Evolutionary conservation across 2,888 invertebrate genomes (phyloP), one percentile per base, ranked within the genome.

Genomic region (Habrosyne pyritoides): DNA sequence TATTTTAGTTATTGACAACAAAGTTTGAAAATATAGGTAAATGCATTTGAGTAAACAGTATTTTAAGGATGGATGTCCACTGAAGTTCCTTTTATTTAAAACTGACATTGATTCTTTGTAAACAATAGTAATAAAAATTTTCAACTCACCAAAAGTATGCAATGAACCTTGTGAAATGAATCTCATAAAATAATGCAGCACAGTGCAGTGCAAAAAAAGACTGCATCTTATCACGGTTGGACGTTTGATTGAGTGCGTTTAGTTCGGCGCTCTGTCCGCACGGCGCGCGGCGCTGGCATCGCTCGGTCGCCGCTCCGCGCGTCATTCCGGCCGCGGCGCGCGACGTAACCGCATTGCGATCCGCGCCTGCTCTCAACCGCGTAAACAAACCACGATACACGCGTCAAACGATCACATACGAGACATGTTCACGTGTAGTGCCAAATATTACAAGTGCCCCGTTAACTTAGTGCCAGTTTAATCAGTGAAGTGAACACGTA

Each of bases 241-340:
- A 75, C 74, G 82, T 83, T 75, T 87, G 88, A 87, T 84, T 82
- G 89, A 86, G 83, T 78, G 70, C 61, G 66, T 48, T 60, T 83
- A 79, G 82, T 82, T 75, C 78, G 50, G 5, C 12, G 26, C 33
- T 53, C 69, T 65, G 75, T 81, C 77, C 76, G 68, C 64, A 72
- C 5, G 84, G 83, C 85, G 24, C 42, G 42, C 18, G 42, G 42
- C 42, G 42, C 81, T 77, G 69, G 75, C 67, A 83, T 78, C 83
- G 81, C 69, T 33, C 58, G 67, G 67, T 69, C 69, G 73, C 71
- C 78, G 73, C 75, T 65, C 78, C 72, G 78, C 88, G 86, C 90
- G 89, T 84, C 91, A 91, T 77, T 89, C 89, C 87, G 87, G 86
- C 89, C 90, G 89, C 87, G 90, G 86, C 89, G 84, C 84, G 89